Conservation (phyloP, 2,888 invertebrate genomes). For the Zaprionus bogoriensis region DNA sequence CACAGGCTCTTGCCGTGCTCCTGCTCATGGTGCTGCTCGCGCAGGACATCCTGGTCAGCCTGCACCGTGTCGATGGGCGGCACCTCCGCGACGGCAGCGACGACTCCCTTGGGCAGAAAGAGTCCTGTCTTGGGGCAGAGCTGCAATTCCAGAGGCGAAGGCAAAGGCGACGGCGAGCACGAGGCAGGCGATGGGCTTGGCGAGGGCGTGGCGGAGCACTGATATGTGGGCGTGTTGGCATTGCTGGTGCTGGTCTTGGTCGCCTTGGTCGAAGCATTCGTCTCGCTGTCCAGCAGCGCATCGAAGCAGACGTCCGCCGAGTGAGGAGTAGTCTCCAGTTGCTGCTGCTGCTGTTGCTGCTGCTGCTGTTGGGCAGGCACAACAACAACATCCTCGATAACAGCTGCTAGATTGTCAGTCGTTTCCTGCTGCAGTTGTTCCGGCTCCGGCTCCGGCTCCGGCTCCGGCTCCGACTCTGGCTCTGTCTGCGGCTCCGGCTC, state of each 20-base stretch:
- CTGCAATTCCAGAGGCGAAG: constrained; percentile 68
- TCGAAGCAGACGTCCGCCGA: constrained; percentile 49
- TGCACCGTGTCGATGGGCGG: neutral
- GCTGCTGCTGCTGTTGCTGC: constrained; percentile 7
- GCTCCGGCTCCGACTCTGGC: constrained; percentile 9
- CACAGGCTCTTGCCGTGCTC: constrained; percentile 21
- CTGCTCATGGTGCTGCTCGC: neutral
- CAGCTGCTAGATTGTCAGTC: constrained; percentile 29
- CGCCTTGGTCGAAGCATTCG: constrained; percentile 61
- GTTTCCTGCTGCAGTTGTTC: too few species aligned
- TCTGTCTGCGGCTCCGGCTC: constrained; percentile 21
- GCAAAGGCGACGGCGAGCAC: constrained; percentile 26
- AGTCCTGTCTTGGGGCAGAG: constrained; percentile 81
- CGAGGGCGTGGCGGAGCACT: constrained; percentile 31
- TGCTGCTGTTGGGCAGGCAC: constrained; percentile 37
- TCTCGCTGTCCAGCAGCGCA: constrained; percentile 63
- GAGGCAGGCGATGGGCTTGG: constrained; percentile 5
- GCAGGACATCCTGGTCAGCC: neutral
- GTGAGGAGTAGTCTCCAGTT: neutral
- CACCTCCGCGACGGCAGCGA: neutral
- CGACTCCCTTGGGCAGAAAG: constrained; percentile 65
- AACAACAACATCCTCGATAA: constrained; percentile 60
- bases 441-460: constrained; percentile 16
- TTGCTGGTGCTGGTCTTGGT: constrained; percentile 55
- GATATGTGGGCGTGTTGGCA: constrained; percentile 66